Evolutionary conservation across 2,113 vertebrate genomes (phyloP).

Genomic region (Strix uralensis): DNA sequence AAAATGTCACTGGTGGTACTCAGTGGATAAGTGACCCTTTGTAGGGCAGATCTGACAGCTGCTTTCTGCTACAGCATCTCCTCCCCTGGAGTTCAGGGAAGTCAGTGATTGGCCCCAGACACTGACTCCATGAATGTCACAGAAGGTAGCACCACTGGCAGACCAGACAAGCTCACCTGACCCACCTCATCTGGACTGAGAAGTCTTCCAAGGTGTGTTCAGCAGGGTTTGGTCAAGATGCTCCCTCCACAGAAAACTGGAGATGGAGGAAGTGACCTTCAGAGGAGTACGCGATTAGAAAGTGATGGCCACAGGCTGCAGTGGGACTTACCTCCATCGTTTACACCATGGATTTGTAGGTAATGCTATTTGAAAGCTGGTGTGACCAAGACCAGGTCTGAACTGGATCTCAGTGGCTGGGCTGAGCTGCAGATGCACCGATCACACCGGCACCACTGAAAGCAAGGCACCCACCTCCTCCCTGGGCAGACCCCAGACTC

Average conservation of each 20-base stretch:
- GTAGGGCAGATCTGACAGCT: not conserved
- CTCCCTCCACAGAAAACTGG: not conserved
- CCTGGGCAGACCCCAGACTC: not conserved
- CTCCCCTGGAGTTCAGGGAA: not conserved
- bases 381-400: not conserved
- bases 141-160: not conserved
- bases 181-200: not conserved
- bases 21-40: not conserved
- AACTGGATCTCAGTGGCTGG: not conserved
- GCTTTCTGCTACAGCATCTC: not conserved
- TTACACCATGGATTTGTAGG: not conserved
- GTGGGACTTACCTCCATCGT: not conserved
- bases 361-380: not conserved
- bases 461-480: not conserved
- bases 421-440: not conserved
- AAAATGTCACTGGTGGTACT: not conserved
- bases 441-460: not conserved
- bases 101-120: not conserved
- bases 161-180: not conserved
- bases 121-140: rapidly evolving
- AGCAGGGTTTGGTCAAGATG: not conserved
- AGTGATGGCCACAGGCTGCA: not conserved
- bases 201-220: not conserved
- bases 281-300: not conserved
- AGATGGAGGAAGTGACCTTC: not conserved